phyloP scores from a whole-genome alignment of 2,113 vertebrate genomes.

The Capreolus pygargus region DNA sequence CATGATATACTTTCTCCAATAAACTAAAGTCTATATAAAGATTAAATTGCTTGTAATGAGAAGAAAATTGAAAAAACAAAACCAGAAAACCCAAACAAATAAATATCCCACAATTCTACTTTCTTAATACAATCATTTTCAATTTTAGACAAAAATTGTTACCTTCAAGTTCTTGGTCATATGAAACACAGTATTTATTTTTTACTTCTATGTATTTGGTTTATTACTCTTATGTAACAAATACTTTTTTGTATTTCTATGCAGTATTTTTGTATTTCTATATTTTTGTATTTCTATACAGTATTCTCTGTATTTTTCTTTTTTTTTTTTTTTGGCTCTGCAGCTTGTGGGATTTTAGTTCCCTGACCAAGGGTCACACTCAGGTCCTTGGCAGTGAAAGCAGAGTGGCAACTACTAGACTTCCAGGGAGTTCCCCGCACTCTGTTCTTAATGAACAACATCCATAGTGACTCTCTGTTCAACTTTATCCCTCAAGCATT shows the following conservation, averaged over 20 bases:
- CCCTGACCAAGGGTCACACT: not conserved
- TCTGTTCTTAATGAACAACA: not conserved
- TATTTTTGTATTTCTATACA: not conserved
- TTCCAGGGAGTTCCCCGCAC: not conserved
- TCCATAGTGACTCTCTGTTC: conserved; percentile 1
- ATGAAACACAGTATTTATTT: not conserved
- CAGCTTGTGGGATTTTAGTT: not conserved
- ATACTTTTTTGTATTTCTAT: not conserved
- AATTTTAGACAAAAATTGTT: not conserved
- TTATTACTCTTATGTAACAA: conserved; percentile 18
- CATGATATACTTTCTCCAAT: not conserved
- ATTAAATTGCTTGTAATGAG: not conserved
- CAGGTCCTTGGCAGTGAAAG: not conserved
- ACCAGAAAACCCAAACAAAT: not conserved
- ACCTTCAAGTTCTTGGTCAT: not conserved
- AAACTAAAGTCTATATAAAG: conserved; percentile 27
- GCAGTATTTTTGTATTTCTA: not conserved
- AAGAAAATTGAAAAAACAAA: not conserved
- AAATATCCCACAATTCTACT: not conserved
- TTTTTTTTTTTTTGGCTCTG: not conserved
- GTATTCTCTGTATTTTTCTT: not conserved
- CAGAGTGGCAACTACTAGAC: not conserved
- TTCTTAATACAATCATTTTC: not conserved
- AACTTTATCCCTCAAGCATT: conserved; percentile 1
- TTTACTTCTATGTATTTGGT: not conserved